Evolutionary conservation across 2,888 invertebrate genomes (phyloP), one percentile per base, ranked within the genome.

Genomic region (Drosophila paucipuncta): DNA sequence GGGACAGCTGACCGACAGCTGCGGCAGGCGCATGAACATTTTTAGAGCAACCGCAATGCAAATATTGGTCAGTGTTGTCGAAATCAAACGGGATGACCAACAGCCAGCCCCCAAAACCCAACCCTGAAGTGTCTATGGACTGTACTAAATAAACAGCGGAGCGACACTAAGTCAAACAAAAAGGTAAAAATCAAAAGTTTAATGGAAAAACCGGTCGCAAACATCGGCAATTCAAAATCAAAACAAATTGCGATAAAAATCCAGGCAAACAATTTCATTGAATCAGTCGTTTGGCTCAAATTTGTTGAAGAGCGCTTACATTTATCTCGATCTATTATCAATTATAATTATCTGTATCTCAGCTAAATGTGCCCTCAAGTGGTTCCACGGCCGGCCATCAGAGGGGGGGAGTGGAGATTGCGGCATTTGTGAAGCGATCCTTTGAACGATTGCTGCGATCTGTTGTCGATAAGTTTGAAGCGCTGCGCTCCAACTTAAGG

Each of bases 1-100:
- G 37, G 28, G 47, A 1, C 30, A 47, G 35, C 39, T 33, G 62
- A 33, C 59, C 35, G 10, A 28, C 54, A n/a, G 22, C 52, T 2
- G 35, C 28, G 22, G 55, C 25, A 28, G 55, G 43, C 54, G 43
- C 11, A 47, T 28, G 49, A 58, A 58, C 53, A 75, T 80, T 79
- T 79, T 77, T 78, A 70, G 80, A 53, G 70, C 66, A 70, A 53
- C 72, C 76, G 70, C 79, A 82, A 65, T 76, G 76, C 78, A 82
- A 80, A 82, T 82, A 82, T 82, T 82, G 76, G 71, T 72, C 71
- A 71, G 60, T 43, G 43, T 39, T 60, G 60, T 49, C 72, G 35
- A 71, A 69, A 59, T 57, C 75, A 76, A 76, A 75, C 47, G 71
- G 43, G 57, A 58, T 39, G 60, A 61, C 68, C 54, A 54, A 58